These are phyloP conservation scores for Girardinichthys multiradiatus DNA, from an alignment of 2,113 vertebrate genomes.

Conservation along the genomic window DNA sequence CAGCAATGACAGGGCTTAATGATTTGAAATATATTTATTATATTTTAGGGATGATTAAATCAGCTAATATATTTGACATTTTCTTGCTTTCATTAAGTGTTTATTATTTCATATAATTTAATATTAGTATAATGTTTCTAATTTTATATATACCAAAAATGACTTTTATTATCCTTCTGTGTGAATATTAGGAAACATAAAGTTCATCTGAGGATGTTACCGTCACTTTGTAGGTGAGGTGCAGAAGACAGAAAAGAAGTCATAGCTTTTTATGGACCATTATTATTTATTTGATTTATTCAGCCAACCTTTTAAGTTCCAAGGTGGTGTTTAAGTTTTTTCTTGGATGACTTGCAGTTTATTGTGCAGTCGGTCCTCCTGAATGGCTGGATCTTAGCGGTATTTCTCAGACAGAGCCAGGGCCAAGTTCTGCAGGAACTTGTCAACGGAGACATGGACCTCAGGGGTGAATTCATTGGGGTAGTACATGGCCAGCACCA, in stretches of 20 bases:
- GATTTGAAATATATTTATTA: no score
- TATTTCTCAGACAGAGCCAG: constrained; percentile 21
- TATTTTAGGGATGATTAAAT: no score
- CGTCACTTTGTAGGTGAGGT: not conserved
- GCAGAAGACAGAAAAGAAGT: not conserved
- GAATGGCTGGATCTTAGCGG: not conserved
- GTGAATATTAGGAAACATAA: not conserved
- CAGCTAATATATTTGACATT: no score
- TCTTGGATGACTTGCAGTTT: not conserved
- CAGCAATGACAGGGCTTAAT: no score
- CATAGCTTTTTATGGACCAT: not conserved
- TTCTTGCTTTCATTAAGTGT: not conserved
- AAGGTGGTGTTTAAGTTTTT: not conserved
- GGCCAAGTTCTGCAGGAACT: constrained; percentile 18
- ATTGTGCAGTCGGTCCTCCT: not conserved
- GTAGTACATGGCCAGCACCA: constrained; percentile 10
- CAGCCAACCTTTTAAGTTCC: not conserved
- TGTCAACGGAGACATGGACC: constrained; percentile 21
- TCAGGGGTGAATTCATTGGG: constrained; percentile 16
- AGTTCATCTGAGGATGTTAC: no score
- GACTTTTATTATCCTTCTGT: not conserved
- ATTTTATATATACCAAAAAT: not conserved
- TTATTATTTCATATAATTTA: not conserved
- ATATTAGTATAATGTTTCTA: not conserved
- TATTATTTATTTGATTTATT: constrained; percentile 3